These are phyloP conservation scores for Hypsopygia costalis DNA, from an alignment of 2,888 invertebrate genomes.

Conservation along the genomic window DNA sequence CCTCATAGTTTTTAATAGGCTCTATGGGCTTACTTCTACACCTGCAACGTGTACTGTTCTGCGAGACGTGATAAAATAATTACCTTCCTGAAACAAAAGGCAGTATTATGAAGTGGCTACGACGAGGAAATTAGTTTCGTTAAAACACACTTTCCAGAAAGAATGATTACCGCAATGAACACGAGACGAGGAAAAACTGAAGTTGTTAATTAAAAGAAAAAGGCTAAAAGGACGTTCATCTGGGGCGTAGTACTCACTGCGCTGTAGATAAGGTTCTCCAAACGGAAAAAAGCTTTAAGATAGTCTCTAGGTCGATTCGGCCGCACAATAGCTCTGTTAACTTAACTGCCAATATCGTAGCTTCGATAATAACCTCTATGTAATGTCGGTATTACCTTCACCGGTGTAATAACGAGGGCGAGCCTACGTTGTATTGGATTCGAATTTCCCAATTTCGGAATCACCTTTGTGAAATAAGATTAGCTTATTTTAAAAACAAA, in stretches of 20 bases:
- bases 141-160: slow-evolving; percentile 25
- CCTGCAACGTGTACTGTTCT: slow-evolving; percentile 30
- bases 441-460: slow-evolving; percentile 1
- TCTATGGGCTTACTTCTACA: slow-evolving; percentile 37
- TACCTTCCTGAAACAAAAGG: slow-evolving; percentile 2
- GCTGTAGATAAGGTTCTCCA: slow-evolving; percentile 22
- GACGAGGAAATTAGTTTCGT: slow-evolving; percentile 9
- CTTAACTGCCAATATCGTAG: slow-evolving; percentile 23
- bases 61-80: slow-evolving; percentile 10
- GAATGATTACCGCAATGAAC: slow-evolving; percentile 34
- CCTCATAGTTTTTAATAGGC: too few relatives aligned
- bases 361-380: slow-evolving; percentile 15
- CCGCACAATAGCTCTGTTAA: slow-evolving; percentile 23
- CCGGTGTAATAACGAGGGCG: slow-evolving; percentile 7
- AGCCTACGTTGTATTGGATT: slow-evolving; percentile 1
- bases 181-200: slow-evolving; percentile 36
- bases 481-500: neutral
- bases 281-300: slow-evolving; percentile 21
- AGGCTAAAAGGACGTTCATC: slow-evolving; percentile 19
- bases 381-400: slow-evolving; percentile 7
- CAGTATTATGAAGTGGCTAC: neutral
- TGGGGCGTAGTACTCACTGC: slow-evolving; percentile 18
- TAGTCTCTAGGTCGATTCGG: slow-evolving; percentile 19
- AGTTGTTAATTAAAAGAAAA: slow-evolving; percentile 46
- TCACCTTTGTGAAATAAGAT: slow-evolving; percentile 1